Evolutionary conservation across 2,797 vertebrate species (phyloP), one percentile per base, ranked within the genome.

Genomic region (Oreortyx pictus): DNA sequence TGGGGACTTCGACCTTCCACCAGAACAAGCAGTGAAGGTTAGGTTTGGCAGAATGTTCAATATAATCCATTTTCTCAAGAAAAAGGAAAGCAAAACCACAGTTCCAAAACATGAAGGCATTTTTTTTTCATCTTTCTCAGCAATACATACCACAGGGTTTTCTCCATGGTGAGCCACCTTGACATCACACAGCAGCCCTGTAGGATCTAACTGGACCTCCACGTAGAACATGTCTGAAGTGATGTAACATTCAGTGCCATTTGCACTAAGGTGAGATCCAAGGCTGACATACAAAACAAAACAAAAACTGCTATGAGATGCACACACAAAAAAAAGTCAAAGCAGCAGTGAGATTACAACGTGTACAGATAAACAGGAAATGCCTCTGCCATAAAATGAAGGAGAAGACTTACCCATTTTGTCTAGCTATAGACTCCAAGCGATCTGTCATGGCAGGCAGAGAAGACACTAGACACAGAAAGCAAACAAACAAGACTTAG

Each of bases 81-180:
- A 9, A 20, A 33, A 31, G 2, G 62, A 10, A 72, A 37, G 7
- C 44, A 25, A 56, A 66, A 27, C 0, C 4, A 43, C 73, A 52
- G 29, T 11, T 41, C 50, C 47, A 44, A 71, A 33, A 12, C 85
- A 49, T 2, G 2, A 14, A 31, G 60, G 22, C 0, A 24, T 61
- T 18, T 25, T 61, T 18, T 25, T 41, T 59, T 62, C 18, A 1
- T 2, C 29, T 60, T 17, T 13, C 13, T 24, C 74, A 92, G 90
- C 7, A 71, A 87, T 82, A 98, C 98, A 52, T 93, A 99, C 99
- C 98, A 99, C 99, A 4, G 99, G 99, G 96, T 99, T 99, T 97
- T 99, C 99, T 94, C 99, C 98, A 46, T 99, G 99, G 97, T 99
- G 99, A 93, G 99, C 99, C 97, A 99, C 99, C 97, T 99, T 99